Base-by-base conservation (phyloP, 2,797 vertebrate species). In the Novumbra hubbsi region DNA sequence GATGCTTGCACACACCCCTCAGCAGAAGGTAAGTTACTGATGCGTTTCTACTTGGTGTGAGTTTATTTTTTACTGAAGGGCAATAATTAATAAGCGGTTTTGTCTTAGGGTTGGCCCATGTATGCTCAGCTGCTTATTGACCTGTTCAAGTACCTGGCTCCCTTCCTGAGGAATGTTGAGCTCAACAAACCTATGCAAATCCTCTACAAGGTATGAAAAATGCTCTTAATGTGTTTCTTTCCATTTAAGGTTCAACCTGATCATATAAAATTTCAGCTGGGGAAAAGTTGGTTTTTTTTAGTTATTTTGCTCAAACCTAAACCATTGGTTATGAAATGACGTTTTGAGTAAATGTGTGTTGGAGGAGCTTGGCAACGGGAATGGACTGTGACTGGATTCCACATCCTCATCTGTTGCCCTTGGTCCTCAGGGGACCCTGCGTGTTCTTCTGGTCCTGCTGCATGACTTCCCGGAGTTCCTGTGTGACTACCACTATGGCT, bases 161-260 rank as follows among this genome's bases (percentile, higher is more conserved):
- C 98, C 80, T 99, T 99, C 88, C 90, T 99, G 90, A 96, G 98
- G 92, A 99, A 99, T 78, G 98, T 99, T 88, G 98, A 99, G 91
- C 97, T 99, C 88, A 96, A 97, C 92, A 99, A 99, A 96, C 98
- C 97, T 97, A 99, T 99, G 98, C 98, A 99, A 97, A 99, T 99
- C 83, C 97, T 99, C 83, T 99, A 99, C 88, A 99, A 99, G 98
- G 98, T 98, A 91, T 55, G 45, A n/a, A 27, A 69, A 28, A 14
- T 0, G 41, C 41, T 49, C n/a, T 49, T 48, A 24, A 17, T 50
- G 15, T 68, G 19, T 50, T 6, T 70, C 27, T 57, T 32, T 55
- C 9, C 28, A 2, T 24, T 19, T 6, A 71, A 45, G 9, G 14
- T 45, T 45, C 41, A 12, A 1, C 41, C 3, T 45, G 41, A 6